Conservation (phyloP, 2,797 vertebrate genomes). For the Pseudochromis fuscus region DNA sequence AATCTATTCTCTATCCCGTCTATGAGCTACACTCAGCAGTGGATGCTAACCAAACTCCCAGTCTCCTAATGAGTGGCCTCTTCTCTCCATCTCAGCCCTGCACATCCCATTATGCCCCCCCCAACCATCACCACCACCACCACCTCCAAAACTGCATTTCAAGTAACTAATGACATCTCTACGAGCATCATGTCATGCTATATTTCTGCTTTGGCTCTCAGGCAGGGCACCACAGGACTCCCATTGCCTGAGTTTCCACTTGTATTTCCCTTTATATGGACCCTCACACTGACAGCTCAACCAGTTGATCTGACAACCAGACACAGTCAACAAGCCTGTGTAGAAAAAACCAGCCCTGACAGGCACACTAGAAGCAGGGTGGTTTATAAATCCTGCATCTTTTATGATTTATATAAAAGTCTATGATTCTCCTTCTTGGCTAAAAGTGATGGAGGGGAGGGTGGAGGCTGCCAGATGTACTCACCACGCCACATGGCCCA, state of each 20-base stretch:
- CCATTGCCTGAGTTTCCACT: slow-evolving; percentile 18
- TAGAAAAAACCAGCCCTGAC: slow-evolving; percentile 22
- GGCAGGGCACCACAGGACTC: slow-evolving; percentile 10
- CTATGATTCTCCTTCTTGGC: slow-evolving; percentile 44
- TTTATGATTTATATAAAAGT: slow-evolving; percentile 58
- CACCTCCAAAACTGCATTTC: slow-evolving; percentile 48
- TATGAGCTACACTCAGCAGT: slow-evolving; percentile 2
- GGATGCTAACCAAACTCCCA: slow-evolving; percentile 40
- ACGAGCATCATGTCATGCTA: slow-evolving; percentile 43
- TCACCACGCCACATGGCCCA: slow-evolving; percentile 41
- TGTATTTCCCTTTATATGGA: slow-evolving; percentile 23
- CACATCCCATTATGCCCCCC: slow-evolving; percentile 43
- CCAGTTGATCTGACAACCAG: slow-evolving; percentile 22
- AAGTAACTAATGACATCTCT: slow-evolving; percentile 54
- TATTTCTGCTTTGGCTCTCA: slow-evolving; percentile 48
- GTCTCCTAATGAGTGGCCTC: slow-evolving; percentile 23
- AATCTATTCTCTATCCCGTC: too few relatives aligned
- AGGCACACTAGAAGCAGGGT: background rate
- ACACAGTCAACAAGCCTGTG: slow-evolving; percentile 10
- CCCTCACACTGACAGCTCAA: slow-evolving; percentile 15
- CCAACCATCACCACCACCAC: too few relatives aligned
- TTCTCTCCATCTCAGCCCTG: slow-evolving; percentile 21
- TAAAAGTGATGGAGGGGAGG: slow-evolving; percentile 39
- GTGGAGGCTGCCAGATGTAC: slow-evolving; percentile 48
- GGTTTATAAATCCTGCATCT: slow-evolving; percentile 55